phyloP scores from a whole-genome alignment of 2,888 invertebrate species.

The Drosophila antonietae region DNA sequence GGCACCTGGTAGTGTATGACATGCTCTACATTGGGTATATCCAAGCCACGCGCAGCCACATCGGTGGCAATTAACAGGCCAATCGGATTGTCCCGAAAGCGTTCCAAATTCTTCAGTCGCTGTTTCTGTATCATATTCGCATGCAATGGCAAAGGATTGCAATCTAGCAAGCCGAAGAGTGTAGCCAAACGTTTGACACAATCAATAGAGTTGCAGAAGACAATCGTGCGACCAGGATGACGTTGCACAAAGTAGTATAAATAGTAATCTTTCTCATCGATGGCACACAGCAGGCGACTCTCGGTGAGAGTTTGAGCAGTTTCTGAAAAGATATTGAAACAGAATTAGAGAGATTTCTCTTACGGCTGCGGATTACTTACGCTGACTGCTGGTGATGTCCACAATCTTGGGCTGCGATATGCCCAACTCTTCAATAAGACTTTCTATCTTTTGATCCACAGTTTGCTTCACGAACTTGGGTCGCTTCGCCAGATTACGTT shows the following conservation, averaged over 20 bases:
- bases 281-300: slow-evolving; percentile 91
- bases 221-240: slow-evolving; percentile 95
- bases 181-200: slow-evolving; percentile 93
- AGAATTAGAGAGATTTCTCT: not conserved
- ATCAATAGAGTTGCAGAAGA: slow-evolving; percentile 97
- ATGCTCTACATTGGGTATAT: slow-evolving; percentile 96
- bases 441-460: slow-evolving; percentile 90
- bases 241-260: slow-evolving; percentile 94
- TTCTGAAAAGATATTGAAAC: slow-evolving; percentile 85
- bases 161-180: slow-evolving; percentile 89
- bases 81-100: slow-evolving; percentile 89
- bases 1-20: slow-evolving; percentile 99
- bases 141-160: slow-evolving; percentile 91
- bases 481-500: slow-evolving; percentile 79
- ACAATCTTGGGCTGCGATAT: slow-evolving; percentile 96
- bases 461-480: slow-evolving; percentile 88
- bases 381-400: slow-evolving; percentile 92
- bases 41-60: slow-evolving; percentile 98
- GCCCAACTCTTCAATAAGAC: slow-evolving; percentile 91
- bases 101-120: slow-evolving; percentile 96
- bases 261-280: slow-evolving; percentile 95
- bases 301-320: slow-evolving; percentile 94
- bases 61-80: slow-evolving; percentile 96
- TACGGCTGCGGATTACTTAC: slow-evolving; percentile 82
- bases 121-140: slow-evolving; percentile 97